Evolutionary conservation across 2,113 vertebrate genomes (phyloP).

Genomic region (Pluvialis apricaria): DNA sequence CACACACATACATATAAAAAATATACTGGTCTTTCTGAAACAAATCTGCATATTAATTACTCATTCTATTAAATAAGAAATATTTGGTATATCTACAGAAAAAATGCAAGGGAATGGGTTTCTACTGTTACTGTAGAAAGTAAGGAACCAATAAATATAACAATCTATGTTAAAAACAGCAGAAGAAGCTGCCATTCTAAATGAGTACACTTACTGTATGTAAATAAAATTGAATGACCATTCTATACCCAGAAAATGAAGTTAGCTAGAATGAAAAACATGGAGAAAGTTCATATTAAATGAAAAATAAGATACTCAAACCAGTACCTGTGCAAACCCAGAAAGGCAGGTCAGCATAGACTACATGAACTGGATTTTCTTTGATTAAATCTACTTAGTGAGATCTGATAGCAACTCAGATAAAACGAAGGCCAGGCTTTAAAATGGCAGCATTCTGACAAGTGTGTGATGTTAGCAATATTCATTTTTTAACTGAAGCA

Average conservation of each 20-base stretch:
- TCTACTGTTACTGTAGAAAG: not conserved
- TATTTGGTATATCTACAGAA: not conserved
- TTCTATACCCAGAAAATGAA: slow-evolving; percentile 22
- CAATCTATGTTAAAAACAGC: not conserved
- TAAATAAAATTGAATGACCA: not conserved
- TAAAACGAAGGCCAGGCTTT: not conserved
- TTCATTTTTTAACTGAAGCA: not conserved
- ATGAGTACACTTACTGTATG: not conserved
- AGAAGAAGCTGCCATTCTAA: not conserved
- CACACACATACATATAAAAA: not conserved
- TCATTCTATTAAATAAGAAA: not conserved
- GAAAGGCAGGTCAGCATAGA: not conserved
- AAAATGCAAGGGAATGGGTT: not conserved
- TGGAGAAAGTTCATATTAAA: not conserved
- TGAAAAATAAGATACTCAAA: not conserved
- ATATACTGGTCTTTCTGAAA: not conserved
- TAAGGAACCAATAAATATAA: not conserved
- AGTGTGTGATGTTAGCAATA: not conserved
- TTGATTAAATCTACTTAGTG: not conserved
- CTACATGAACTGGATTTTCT: not conserved
- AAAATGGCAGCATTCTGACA: not conserved
- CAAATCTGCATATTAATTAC: not conserved
- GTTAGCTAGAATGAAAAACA: not conserved
- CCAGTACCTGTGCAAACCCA: not conserved
- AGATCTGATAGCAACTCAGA: not conserved